phyloP scores from a whole-genome alignment of 1,140 invertebrate genomes.

The Diprion similis region DNA sequence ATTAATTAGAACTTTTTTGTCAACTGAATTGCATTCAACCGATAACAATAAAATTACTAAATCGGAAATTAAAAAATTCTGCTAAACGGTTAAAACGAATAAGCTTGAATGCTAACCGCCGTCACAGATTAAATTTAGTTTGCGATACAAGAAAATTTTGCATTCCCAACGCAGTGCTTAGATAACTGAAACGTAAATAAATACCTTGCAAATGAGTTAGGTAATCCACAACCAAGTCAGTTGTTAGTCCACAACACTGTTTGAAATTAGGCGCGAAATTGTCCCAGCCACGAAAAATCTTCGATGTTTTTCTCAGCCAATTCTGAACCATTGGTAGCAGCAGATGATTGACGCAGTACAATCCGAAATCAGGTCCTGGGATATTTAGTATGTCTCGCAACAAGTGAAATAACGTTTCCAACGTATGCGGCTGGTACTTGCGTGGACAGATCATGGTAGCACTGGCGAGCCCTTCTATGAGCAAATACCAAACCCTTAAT shows the following conservation, averaged over 20 bases:
- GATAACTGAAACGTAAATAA: not conserved
- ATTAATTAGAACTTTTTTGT: not conserved
- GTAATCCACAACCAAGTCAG: conserved; percentile 90
- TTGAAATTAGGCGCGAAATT: conserved; percentile 87
- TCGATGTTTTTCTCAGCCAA: conserved; percentile 79
- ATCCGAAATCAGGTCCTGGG: conserved; percentile 83
- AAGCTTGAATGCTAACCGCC: too few species aligned
- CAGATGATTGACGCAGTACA: conserved; percentile 90
- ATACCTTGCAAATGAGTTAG: conserved; percentile 67
- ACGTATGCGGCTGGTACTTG: conserved; percentile 83
- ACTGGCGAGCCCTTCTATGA: conserved; percentile 88
- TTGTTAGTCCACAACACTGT: conserved; percentile 89
- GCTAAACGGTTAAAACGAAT: not conserved
- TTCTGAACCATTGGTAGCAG: conserved; percentile 88
- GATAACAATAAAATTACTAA: too few species aligned
- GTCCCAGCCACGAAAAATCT: conserved; percentile 75
- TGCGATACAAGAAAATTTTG: conserved; percentile 8
- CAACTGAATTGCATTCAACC: not conserved
- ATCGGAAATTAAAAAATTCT: conserved; percentile 1
- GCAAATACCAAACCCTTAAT: conserved; percentile 88
- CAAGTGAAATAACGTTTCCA: conserved; percentile 87
- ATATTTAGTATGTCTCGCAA: conserved; percentile 77
- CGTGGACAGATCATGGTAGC: conserved; percentile 81
- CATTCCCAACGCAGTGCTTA: too few species aligned
- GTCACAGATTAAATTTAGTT: not conserved